Evolutionary conservation across 2,797 vertebrate species (phyloP), one percentile per base, ranked within the genome.

Genomic region (Falco naumanni): DNA sequence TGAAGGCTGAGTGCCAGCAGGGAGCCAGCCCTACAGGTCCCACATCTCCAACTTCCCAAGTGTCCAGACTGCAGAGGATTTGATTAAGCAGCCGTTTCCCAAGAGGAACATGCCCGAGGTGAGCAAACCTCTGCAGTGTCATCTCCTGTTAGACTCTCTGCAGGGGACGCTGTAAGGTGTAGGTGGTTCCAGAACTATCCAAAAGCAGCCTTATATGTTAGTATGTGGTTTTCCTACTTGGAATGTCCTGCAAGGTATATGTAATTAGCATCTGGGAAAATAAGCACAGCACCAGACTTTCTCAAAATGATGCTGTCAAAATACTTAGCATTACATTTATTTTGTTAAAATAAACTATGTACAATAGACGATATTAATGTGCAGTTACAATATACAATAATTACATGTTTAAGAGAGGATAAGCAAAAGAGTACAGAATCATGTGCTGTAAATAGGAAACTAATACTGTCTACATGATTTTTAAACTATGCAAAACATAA

Each of bases 311-410:
- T 90, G 80, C 87, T 86, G 76, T 93, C 94, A 97, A 96, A 95
- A 91, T 87, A 96, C 75, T 91, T 91, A 41, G 82, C 64, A 96
- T 93, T 85, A 60, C 57, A 89, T 95, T 97, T 96, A 96, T 97
- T 98, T 90, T 95, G 91, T 95, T 95, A 95, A 97, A 97, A 96
- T 89, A 94, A 95, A 93, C 91, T 94, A 84, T 96, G 68, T 94
- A 75, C 84, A 97, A 89, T 96, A 96, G 87, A 88, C 0, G 50
- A 74, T 93, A 95, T 63, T 86, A 90, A 93, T 96, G 70, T 89
- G 79, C 88, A 93, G 66, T 91, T 91, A 93, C 66, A 94, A 96
- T 97, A 96, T 97, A 97, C 97, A 97, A 84, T 97, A 97, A 96
- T 97, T 97, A 97, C 97, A 97, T 79, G 76, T 92, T 96, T 93